phyloP scores from a whole-genome alignment of 2,797 vertebrate species.

The Babyrousa celebensis region DNA sequence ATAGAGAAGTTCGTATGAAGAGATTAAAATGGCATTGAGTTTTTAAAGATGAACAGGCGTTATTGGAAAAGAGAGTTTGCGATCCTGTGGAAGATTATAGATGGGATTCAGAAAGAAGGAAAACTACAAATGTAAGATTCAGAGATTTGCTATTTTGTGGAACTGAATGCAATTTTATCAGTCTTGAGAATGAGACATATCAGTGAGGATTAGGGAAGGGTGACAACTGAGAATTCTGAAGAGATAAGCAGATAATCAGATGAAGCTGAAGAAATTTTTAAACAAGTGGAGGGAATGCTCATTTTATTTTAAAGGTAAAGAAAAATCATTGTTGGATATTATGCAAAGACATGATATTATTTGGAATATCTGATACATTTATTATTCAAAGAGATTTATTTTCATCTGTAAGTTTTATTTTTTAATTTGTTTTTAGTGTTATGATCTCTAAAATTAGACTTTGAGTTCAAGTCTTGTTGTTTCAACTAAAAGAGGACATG shows the following conservation, averaged over 20 bases:
- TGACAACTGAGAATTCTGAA: not conserved
- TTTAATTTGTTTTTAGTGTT: not conserved
- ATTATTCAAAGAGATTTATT: not conserved
- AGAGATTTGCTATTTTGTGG: not conserved
- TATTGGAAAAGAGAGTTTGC: not conserved
- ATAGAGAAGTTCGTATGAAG: not conserved
- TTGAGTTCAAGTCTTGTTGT: not conserved
- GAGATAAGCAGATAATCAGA: not conserved
- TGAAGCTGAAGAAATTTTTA: not conserved
- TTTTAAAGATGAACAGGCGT: not conserved
- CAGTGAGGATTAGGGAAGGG: not conserved
- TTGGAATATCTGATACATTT: not conserved
- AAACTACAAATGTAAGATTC: not conserved
- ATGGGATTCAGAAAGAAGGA: not conserved
- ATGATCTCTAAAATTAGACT: not conserved
- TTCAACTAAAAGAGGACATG: not conserved
- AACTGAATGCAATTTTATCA: not conserved
- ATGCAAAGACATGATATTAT: not conserved
- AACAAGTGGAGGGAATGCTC: not conserved
- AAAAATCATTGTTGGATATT: not conserved
- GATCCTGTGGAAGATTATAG: not conserved
- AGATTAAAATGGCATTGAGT: not conserved
- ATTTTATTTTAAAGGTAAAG: not conserved
- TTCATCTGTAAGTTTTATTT: not conserved
- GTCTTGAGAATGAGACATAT: not conserved